Evolutionary conservation across 1,140 invertebrate species (phyloP), one percentile per base, ranked within the genome.

Genomic region (Lepidurus arcticus): DNA sequence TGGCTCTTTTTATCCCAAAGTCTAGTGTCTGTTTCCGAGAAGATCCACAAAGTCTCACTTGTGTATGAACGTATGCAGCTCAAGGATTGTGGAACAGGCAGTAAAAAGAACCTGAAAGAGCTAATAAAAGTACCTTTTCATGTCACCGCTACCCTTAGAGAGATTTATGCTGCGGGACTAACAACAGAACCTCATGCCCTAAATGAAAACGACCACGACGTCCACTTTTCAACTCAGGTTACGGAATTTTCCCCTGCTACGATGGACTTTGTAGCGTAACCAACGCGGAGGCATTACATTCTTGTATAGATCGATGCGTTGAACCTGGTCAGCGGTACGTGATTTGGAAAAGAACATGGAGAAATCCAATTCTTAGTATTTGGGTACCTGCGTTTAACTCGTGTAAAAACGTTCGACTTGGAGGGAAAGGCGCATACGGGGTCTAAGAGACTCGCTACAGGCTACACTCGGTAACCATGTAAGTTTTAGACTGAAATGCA

Each of bases 51-150:
- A 65, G 53, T 65, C 53, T 65, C 21, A 13, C 21, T 65, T 65
- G 53, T 21, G 53, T 11, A 65, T 21, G 53, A 65, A 4, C 53
- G 53, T 65, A 65, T 65, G 53, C 53, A 65, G 53, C n/a, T n/a
- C 53, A 13, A 21, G 21, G 21, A 65, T 65, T 21, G 53, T 65
- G n/a, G 53, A 65, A 65, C 53, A 65, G 6, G 53, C n/a, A n/a
- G 53, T 65, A 65, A 65, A 65, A 65, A 65, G 53, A 65, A 21
- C 53, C 53, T 65, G 53, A 65, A 65, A 9, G 53, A 65, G 53
- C 53, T 65, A 10, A 21, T 65, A 65, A 65, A 65, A 65, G n/a
- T 65, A 65, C 53, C 53, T 65, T 65, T 65, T 65, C 53, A 16
- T 65, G 53, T 65, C 53, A 65, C 53, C 53, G 53, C 53, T 65